phyloP scores from a whole-genome alignment of 2,113 vertebrate species.

The Albula goreensis region DNA sequence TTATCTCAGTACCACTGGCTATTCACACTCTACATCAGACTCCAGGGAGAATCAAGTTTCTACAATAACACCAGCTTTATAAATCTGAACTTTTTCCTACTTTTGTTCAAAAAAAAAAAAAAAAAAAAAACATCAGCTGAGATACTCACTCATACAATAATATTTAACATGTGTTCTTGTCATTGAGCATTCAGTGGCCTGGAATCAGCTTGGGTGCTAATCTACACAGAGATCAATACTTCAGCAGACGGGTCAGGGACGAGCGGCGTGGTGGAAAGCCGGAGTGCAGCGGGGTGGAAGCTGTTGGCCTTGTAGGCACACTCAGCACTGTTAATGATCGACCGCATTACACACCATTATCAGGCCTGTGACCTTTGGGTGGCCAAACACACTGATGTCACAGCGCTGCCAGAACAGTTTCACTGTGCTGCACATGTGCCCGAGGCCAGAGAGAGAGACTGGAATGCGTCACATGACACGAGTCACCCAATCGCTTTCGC shows the following conservation, averaged over 20 bases:
- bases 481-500: background rate
- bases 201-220: background rate
- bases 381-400: slow-evolving; percentile 16
- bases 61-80: too few relatives aligned
- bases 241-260: background rate
- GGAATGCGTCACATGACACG: background rate
- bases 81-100: background rate
- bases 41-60: too few relatives aligned
- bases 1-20: too few relatives aligned
- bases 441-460: background rate
- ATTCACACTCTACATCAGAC: too few relatives aligned
- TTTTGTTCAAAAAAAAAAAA: background rate
- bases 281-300: background rate
- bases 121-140: background rate
- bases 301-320: slow-evolving; percentile 36
- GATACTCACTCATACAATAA: background rate
- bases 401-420: background rate
- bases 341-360: slow-evolving; percentile 15
- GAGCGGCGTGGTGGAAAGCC: background rate
- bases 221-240: background rate
- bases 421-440: background rate
- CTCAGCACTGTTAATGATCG: slow-evolving; percentile 48
- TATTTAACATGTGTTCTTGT: background rate
- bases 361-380: slow-evolving; percentile 14
- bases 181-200: background rate